Percentiles rank a stretch among this genome's conserved stretches.
These are phyloP conservation scores for Apomyelois bistriatella DNA, from an alignment of 2,888 invertebrate species.

Conservation along the genomic window DNA sequence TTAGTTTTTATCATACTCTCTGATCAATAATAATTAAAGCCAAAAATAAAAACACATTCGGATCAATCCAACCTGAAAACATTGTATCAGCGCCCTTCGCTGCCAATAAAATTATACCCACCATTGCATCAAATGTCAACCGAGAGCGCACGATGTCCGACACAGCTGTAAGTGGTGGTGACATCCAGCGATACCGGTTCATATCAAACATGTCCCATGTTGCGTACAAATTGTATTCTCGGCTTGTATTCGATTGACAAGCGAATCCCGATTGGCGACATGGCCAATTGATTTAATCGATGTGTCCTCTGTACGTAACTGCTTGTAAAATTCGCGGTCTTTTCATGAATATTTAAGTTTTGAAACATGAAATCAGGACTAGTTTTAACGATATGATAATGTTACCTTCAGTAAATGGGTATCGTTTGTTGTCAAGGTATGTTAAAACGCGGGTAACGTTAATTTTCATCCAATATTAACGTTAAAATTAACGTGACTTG, in stretches of 20 bases:
- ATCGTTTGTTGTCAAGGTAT: too few species aligned
- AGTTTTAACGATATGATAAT: too few species aligned
- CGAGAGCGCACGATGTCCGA: constrained; percentile 25
- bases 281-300: constrained; percentile 23
- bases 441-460: too few species aligned
- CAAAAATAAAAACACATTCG: too few species aligned
- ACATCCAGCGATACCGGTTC: constrained; percentile 45
- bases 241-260: constrained; percentile 55
- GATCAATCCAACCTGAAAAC: neutral
- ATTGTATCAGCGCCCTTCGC: constrained; percentile 3
- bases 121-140: constrained; percentile 29
- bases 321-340: neutral
- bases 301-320: constrained; percentile 9
- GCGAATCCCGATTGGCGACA: constrained; percentile 31
- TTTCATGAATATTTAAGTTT: neutral
- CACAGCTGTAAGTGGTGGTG: constrained; percentile 49
- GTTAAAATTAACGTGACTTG: too few species aligned
- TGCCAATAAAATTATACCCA: constrained; percentile 13
- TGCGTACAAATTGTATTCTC: constrained; percentile 66
- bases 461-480: too few species aligned
- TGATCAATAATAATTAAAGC: too few species aligned
- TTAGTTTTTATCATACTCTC: too few species aligned
- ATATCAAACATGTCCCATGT: constrained; percentile 40
- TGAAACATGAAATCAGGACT: neutral
- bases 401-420: too few species aligned